Evolutionary conservation across 2,888 invertebrate species (phyloP).

Genomic region (Perizoma affinitatum): DNA sequence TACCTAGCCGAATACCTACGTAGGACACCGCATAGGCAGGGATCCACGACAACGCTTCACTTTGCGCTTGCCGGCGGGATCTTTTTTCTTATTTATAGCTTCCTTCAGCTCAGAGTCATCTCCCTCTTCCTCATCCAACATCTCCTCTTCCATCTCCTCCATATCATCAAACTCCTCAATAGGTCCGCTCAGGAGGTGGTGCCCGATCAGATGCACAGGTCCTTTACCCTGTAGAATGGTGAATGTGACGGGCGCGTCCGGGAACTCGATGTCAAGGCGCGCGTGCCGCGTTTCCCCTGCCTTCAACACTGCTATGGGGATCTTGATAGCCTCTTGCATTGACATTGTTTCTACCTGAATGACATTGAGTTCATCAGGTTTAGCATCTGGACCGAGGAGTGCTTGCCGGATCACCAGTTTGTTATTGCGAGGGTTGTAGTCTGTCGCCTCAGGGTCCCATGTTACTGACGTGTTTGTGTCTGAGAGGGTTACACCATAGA

Average conservation of each 20-base stretch:
- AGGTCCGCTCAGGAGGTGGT: slow-evolving; percentile 90
- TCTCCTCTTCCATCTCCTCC: slow-evolving; percentile 93
- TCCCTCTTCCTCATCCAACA: slow-evolving; percentile 91
- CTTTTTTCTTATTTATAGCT: slow-evolving; percentile 82
- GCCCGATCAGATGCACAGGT: slow-evolving; percentile 93
- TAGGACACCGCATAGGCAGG: too few relatives aligned
- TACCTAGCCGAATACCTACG: too few relatives aligned
- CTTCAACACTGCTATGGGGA: slow-evolving; percentile 92
- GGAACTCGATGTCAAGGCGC: slow-evolving; percentile 92
- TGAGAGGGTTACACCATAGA: slow-evolving; percentile 92
- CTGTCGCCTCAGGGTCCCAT: slow-evolving; percentile 92
- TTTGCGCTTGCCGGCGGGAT: slow-evolving; percentile 78
- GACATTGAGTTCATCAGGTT: slow-evolving; percentile 91
- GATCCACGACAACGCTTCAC: too few relatives aligned
- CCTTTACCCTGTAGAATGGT: slow-evolving; percentile 90
- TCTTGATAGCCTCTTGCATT: slow-evolving; percentile 90
- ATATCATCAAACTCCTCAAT: slow-evolving; percentile 91
- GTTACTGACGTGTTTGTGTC: slow-evolving; percentile 89
- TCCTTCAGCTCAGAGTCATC: slow-evolving; percentile 86
- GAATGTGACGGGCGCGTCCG: slow-evolving; percentile 94
- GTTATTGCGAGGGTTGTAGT: slow-evolving; percentile 88
- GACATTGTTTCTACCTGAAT: slow-evolving; percentile 92
- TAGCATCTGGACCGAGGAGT: slow-evolving; percentile 91
- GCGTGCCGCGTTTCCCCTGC: slow-evolving; percentile 90
- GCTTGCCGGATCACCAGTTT: slow-evolving; percentile 93